Evolutionary conservation across 1,140 invertebrate genomes (phyloP), one percentile per base, ranked within the genome.

Genomic region (Ceratina australensis): DNA sequence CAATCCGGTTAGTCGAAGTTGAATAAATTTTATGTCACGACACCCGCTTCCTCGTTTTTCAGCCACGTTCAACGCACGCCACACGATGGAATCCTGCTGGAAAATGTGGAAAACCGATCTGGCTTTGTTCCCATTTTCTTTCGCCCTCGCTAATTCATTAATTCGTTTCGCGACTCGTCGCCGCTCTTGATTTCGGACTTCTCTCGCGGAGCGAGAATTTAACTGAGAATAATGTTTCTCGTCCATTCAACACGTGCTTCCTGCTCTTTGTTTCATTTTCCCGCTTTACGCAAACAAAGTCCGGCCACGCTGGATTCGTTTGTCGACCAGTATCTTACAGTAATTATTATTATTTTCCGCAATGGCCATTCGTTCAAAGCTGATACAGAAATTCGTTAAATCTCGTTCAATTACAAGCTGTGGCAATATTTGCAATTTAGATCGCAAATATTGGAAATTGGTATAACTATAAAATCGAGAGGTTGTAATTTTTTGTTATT

Each of bases 1-100:
- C 26, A 64, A 73, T 54, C 42, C 42, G 18, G 3, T 66, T 47
- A 4, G 16, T 16, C 7, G 10, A 22, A 63, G 33, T n/a, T 52
- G 47, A 63, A 72, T 33, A 61, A 50, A 60, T 66, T 66, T 66
- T n/a, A 22, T 13, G 57, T 16, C 64, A 16, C 47, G 7, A 50
- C 64, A 24, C 26, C 61, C 18, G 3, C 33, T 18, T 12, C 16
- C 3, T 22, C 24, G 8, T 3, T 28, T 16, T 18, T 61, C 60
- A 26, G 26, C 5, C 33, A 10, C 33, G 33, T 42, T 42, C 33
- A 42, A 42, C 33, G 33, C 33, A 42, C 5, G 33, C 33, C 33
- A 10, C 33, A 10, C n/a, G 33, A 42, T 0, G 8, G 3, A 24
- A 59, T 24, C 22, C 3, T 13, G 22, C 3, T 33, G 56, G 3